Evolutionary conservation across 1,140 invertebrate species (phyloP), one percentile per base, ranked within the genome.

Genomic region (Euura lappo): DNA sequence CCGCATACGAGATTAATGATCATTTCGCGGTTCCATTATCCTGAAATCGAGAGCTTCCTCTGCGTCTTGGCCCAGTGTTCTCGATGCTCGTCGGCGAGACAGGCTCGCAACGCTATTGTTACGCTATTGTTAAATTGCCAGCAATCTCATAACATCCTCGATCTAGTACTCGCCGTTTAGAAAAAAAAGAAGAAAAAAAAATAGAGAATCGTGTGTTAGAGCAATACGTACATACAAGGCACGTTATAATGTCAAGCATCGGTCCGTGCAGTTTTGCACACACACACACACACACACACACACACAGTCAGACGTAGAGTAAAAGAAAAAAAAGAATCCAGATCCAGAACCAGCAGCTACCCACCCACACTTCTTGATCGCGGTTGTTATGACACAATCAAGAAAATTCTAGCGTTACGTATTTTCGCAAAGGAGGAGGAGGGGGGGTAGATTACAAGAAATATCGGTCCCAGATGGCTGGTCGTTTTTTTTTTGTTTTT

Each of bases 381-480:
- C 76, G 78, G 7, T 8, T 51, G 47, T 51, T 51, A 82, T 85
- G 83, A 83, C 83, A 84, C 83, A 85, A 85, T 83, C 81, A 78
- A 78, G 82, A 84, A 85, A 85, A 83, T 83, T 79, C 81, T 79
- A 83, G 78, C 77, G 80, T 84, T 84, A 82, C 80, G 82, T 77
- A 72, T 44, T 71, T 28, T 28, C 28, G 1, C 28, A 28, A 28
- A 28, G 28, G 28, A 28, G 1, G 28, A 28, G 28, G 28, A 28
- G 28, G 28, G 28, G 28, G 28, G 28, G 28, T 28, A 28, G 28
- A 28, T 28, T 28, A 28, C 28, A 28, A 28, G 28, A 28, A 28
- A 28, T 28, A 28, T 28, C 28, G 28, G 28, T 28, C 28, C 28
- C 28, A 28, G 28, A 28, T 28, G 28, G 28, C 28, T 28, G 28